phyloP scores from a whole-genome alignment of 2,888 invertebrate species.

The Drosophila niveifrons region DNA sequence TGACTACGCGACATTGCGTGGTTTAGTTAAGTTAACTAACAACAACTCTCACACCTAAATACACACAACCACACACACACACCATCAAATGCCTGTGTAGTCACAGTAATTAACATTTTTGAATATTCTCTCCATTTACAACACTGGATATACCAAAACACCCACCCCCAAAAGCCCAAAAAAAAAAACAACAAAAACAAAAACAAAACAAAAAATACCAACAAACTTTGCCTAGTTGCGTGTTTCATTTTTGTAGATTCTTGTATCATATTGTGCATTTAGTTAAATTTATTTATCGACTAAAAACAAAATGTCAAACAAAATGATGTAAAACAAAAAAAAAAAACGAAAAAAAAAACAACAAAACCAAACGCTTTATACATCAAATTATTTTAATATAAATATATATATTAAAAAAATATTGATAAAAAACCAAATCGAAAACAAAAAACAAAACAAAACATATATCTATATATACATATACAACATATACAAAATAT shows the following conservation, averaged over 20 bases:
- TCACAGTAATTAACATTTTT: conserved; percentile 31
- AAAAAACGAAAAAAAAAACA: conserved; percentile 44
- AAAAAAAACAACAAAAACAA: not conserved
- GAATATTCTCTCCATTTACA: conserved; percentile 61
- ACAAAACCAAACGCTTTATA: conserved; percentile 71
- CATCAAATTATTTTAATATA: conserved; percentile 79
- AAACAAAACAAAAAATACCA: not conserved
- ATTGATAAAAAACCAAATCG: conserved; percentile 37
- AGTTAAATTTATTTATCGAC: conserved; percentile 67
- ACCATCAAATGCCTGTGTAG: conserved; percentile 57
- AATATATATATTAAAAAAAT: conserved; percentile 57
- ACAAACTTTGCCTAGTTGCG: conserved; percentile 47
- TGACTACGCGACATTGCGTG: conserved; percentile 36
- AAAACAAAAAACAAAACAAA: conserved; percentile 32
- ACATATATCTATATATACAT: conserved; percentile 67
- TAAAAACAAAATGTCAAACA: conserved; percentile 34
- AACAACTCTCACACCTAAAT: conserved; percentile 20
- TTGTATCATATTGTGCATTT: conserved; percentile 72
- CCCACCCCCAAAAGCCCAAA: conserved; percentile 34
- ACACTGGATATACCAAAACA: conserved; percentile 44
- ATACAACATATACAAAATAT: conserved; percentile 77
- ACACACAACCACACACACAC: conserved; percentile 26
- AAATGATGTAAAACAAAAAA: conserved; percentile 35
- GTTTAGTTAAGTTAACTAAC: conserved; percentile 48
- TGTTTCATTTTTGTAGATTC: conserved; percentile 54